Evolutionary conservation across 2,888 invertebrate species (phyloP).

Genomic region (Torymus texanus): DNA sequence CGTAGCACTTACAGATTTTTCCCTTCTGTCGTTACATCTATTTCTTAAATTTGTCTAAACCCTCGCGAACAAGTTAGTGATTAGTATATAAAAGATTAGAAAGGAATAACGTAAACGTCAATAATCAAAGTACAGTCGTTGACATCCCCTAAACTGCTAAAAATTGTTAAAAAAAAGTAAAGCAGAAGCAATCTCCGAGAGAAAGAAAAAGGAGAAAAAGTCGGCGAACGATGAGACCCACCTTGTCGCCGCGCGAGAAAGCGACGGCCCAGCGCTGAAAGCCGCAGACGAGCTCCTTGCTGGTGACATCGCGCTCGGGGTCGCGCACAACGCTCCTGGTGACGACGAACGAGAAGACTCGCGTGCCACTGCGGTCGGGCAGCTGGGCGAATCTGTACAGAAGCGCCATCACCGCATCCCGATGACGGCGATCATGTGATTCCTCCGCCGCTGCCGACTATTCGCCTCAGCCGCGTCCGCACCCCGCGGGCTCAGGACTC

Average conservation of each 20-base stretch:
- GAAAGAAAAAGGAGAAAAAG: too few species aligned
- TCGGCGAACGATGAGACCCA: slow-evolving; percentile 64
- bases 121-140: too few species aligned
- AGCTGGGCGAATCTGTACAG: slow-evolving; percentile 89
- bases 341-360: slow-evolving; percentile 89
- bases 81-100: too few species aligned
- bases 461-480: not conserved
- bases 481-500: too few species aligned
- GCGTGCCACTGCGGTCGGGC: slow-evolving; percentile 87
- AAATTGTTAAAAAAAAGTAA: too few species aligned
- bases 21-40: too few species aligned
- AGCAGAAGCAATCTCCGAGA: too few species aligned
- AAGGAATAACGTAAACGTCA: too few species aligned
- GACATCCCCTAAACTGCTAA: too few species aligned
- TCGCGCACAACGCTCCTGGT: slow-evolving; percentile 87
- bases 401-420: slow-evolving; percentile 82
- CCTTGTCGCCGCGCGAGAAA: slow-evolving; percentile 85
- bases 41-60: too few species aligned
- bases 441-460: not conserved
- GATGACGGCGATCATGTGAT: slow-evolving; percentile 47
- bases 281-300: slow-evolving; percentile 88
- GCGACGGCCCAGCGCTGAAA: slow-evolving; percentile 90
- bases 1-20: too few species aligned
- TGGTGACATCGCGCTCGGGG: slow-evolving; percentile 86
- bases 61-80: too few species aligned